phyloP scores from a whole-genome alignment of 2,113 vertebrate species.

The Heterotis niloticus region DNA sequence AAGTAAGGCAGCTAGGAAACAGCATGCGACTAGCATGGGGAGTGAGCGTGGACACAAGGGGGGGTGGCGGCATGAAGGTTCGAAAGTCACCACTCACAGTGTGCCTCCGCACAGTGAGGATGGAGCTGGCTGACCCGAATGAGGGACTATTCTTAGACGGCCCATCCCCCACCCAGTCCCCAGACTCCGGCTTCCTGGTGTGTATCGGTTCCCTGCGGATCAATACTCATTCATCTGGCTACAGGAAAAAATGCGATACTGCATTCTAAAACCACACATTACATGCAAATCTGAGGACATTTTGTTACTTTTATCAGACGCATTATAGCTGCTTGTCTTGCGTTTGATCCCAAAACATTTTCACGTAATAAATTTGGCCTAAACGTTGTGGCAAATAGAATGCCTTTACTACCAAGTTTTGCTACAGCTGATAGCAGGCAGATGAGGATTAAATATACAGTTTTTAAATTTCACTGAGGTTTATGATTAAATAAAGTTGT shows the following conservation, averaged over 20 bases:
- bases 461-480: too few relatives aligned
- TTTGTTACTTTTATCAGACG: neutral
- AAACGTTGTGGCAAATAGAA: too few relatives aligned
- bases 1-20: too few relatives aligned
- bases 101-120: neutral
- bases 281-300: neutral
- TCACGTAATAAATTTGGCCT: too few relatives aligned
- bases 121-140: neutral
- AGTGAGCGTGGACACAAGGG: neutral
- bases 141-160: slow-evolving; percentile 1
- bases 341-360: too few relatives aligned
- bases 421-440: too few relatives aligned
- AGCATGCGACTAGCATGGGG: neutral
- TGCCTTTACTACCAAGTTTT: too few relatives aligned
- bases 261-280: neutral
- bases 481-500: too few relatives aligned
- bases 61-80: neutral
- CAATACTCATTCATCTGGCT: neutral
- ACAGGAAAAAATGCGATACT: neutral
- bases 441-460: too few relatives aligned
- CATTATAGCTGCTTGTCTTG: neutral
- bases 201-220: slow-evolving; percentile 14
- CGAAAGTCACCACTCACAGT: neutral
- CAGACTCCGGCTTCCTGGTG: neutral
- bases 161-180: neutral